phyloP scores from a whole-genome alignment of 2,888 invertebrate genomes.

The Drosophila tripunctata region DNA sequence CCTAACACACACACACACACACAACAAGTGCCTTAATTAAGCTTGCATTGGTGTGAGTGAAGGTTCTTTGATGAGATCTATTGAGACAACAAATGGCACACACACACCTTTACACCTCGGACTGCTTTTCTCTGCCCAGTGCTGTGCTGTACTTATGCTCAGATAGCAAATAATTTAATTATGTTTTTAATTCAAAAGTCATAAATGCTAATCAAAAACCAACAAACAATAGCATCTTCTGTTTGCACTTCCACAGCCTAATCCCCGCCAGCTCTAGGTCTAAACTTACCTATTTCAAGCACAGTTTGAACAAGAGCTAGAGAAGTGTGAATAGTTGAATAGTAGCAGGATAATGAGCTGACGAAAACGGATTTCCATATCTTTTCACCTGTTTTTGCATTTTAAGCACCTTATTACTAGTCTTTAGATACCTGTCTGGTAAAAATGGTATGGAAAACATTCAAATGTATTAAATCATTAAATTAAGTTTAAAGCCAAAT shows the following conservation, averaged over 20 bases:
- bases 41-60: conserved; percentile 16
- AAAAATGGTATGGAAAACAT: too few species aligned
- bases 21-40: conserved; percentile 54
- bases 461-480: too few species aligned
- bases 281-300: background rate
- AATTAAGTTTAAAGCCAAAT: too few species aligned
- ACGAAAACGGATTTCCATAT: conserved; percentile 8
- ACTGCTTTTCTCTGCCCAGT: background rate
- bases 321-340: background rate
- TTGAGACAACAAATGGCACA: background rate
- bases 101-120: background rate
- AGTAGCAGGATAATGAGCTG: background rate
- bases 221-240: conserved; percentile 5
- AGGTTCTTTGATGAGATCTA: conserved; percentile 7
- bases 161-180: conserved; percentile 52
- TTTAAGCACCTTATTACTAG: conserved; percentile 32
- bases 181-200: conserved; percentile 54
- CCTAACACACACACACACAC: conserved; percentile 2
- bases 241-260: conserved; percentile 26
- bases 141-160: conserved; percentile 14
- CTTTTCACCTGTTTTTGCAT: conserved; percentile 43
- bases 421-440: too few species aligned
- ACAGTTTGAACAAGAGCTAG: background rate
- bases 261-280: conserved; percentile 45
- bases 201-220: conserved; percentile 40